Percentiles rank a stretch among this genome's conserved stretches.
Conservation (phyloP, 2,888 invertebrate genomes). For the Biston stratarius region DNA sequence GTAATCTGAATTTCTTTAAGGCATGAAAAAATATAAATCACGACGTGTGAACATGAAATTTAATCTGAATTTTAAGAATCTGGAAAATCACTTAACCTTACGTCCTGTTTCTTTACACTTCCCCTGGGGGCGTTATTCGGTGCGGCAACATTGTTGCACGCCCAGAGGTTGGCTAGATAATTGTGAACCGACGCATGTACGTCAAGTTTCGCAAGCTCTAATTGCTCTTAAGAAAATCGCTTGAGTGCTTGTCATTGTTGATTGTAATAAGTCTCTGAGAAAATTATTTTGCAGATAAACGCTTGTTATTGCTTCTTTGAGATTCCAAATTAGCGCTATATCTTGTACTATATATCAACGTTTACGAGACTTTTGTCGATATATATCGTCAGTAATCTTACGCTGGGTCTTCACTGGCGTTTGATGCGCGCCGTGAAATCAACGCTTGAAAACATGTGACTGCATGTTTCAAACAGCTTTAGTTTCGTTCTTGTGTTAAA, state of each 20-base stretch:
- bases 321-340: neutral
- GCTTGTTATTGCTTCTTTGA: constrained; percentile 1
- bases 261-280: constrained; percentile 8
- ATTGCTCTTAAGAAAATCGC: constrained; percentile 22
- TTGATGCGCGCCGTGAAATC: too few species aligned
- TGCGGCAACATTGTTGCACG: constrained; percentile 30
- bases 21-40: too few species aligned
- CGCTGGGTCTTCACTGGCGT: too few species aligned
- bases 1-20: too few species aligned
- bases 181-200: constrained; percentile 26
- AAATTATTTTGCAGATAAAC: constrained; percentile 14
- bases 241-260: constrained; percentile 27
- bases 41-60: too few species aligned
- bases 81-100: constrained; percentile 2
- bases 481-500: too few species aligned
- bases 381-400: too few species aligned
- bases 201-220: constrained; percentile 24
- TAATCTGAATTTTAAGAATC: neutral
- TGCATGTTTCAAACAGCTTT: too few species aligned
- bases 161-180: constrained; percentile 31
- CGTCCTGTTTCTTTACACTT: constrained; percentile 9
- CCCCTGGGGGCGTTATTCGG: constrained; percentile 15
- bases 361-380: too few species aligned
- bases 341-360: too few species aligned
- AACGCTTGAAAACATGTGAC: too few species aligned